phyloP scores from a whole-genome alignment of 2,113 vertebrate species.

The Argyrosomus japonicus region DNA sequence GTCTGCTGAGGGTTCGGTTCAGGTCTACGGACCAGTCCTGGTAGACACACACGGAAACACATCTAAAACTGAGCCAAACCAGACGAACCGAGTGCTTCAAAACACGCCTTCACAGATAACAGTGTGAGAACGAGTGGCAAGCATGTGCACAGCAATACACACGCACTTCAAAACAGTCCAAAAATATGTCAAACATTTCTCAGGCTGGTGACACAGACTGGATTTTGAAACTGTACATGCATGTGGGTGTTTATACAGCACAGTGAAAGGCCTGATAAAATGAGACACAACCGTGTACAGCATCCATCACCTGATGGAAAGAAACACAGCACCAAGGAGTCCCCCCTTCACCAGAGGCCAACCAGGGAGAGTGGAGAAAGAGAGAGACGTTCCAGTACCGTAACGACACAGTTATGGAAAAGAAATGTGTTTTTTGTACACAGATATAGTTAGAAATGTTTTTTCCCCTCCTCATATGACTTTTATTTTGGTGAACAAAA shows the following conservation, averaged over 20 bases:
- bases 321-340: conserved; percentile 40
- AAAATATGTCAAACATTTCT: conserved; percentile 11
- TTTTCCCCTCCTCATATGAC: neutral
- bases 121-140: conserved; percentile 25
- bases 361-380: conserved; percentile 20
- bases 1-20: conserved; percentile 93
- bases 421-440: neutral
- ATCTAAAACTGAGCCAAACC: neutral
- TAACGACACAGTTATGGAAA: neutral
- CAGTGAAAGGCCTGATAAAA: conserved; percentile 1
- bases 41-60: conserved; percentile 41
- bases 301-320: conserved; percentile 53
- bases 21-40: conserved; percentile 97
- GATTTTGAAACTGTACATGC: conserved; percentile 31
- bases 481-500: neutral
- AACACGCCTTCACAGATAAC: conserved; percentile 15
- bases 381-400: neutral
- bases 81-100: neutral
- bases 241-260: conserved; percentile 11
- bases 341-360: conserved; percentile 39
- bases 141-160: conserved; percentile 40
- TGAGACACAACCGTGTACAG: conserved; percentile 6
- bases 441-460: neutral
- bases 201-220: neutral
- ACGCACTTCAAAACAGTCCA: conserved; percentile 28